Evolutionary conservation across 2,797 vertebrate species (phyloP), one percentile per base, ranked within the genome.

Genomic region (Odontamblyopus rebecca): DNA sequence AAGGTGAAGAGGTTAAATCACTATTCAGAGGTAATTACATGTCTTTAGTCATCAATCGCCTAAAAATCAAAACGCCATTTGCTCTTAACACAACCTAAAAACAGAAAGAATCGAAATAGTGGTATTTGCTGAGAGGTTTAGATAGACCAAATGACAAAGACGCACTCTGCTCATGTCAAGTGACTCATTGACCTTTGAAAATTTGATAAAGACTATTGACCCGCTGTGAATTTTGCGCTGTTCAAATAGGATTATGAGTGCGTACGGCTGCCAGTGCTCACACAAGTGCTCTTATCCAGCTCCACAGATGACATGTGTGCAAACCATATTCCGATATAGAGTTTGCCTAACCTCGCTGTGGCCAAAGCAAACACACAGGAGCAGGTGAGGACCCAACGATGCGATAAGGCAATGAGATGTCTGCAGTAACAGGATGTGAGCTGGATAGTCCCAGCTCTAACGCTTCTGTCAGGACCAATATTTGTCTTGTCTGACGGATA

Each of bases 191-290:
- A 23, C 71, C 78, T 77, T 78, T 88, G 77, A 86, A 85, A 65
- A 73, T 70, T 77, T 60, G 56, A 86, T 70, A 88, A 88, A 82
- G 78, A 80, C 72, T 71, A 85, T 71, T 72, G 85, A 89, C 77
- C 77, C 67, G 6, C 68, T 50, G 77, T 54, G 71, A 73, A 64
- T 19, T 76, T 56, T 79, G 75, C 72, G 73, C 80, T 88, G 85
- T 89, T 76, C 83, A 86, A 86, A 89, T 85, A 85, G 68, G 82
- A 83, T 86, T 81, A 80, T 80, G 72, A 85, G 71, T 57, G 77
- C 73, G 65, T 82, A 72, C 30, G 0, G 68, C 73, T 67, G 78
- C 83, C 87, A 87, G 0, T n/a, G 69, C 66, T 71, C 75, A 70
- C 81, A 88, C 84, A 71, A 27, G 77, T 1, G 0, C 26, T 70